Base-by-base conservation (phyloP, 2,113 vertebrate species). In the Holacanthus passer region DNA sequence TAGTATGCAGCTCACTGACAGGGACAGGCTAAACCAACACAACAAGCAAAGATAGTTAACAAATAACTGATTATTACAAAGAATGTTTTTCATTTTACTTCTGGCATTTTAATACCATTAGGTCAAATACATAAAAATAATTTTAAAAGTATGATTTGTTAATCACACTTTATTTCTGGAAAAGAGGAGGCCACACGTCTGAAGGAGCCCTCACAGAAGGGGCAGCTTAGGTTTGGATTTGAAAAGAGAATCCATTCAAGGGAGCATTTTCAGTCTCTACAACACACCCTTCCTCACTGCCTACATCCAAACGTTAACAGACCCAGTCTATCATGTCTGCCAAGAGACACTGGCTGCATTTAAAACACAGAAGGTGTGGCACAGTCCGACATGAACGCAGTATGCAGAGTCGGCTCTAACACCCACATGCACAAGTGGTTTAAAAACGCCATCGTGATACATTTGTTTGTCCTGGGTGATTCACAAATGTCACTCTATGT, bases 291-390 rank as follows among this genome's bases (percentile, higher is more conserved):
- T 69, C 39, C 3, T 19, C 24, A 43, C 43, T 64, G 73, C 37
- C n/a, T 41, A 55, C 58, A 66, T 73, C 63, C 56, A 87, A 84
- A 76, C 56, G 59, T 68, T 41, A 73, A 79, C 79, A 83, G 76
- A 87, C 17, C 37, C 64, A 35, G 66, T 32, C 79, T 66, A 70
- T 79, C 81, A 62, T 74, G 41, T 73, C 39, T 84, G 74, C 87
- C 63, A 75, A 69, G 53, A 84, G 66, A 67, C 27, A 29, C 73
- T 72, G 56, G 69, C 83, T 81, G 71, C 67, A 71, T 85, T 72
- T 73, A 69, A 81, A 80, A 62, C 39, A 59, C 35, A 81, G 7
- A 45, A 47, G 72, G 76, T 58, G 77, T 31, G 72, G 66, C 73
- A 76, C 37, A 13, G 47, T 58, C 52, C 45, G 59, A 72, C 50